phyloP scores from a whole-genome alignment of 2,888 invertebrate genomes.

The Saturnia pavonia region DNA sequence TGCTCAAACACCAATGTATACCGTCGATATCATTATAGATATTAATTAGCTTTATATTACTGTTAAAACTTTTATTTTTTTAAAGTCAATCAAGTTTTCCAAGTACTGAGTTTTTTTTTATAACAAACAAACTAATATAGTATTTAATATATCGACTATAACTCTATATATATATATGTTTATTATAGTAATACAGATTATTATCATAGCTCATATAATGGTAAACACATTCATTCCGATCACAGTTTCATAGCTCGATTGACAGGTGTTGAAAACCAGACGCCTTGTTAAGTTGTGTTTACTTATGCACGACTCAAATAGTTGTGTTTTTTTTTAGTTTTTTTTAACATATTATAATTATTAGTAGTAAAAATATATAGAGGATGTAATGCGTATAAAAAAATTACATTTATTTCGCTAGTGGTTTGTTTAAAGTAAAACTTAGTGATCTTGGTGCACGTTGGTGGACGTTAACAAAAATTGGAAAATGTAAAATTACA shows the following conservation, averaged over 20 bases:
- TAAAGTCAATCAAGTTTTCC: too few relatives aligned
- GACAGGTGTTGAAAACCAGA: constrained; percentile 24
- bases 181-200: not conserved
- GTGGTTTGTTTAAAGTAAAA: too few relatives aligned
- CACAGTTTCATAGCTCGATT: constrained; percentile 20
- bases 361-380: not conserved
- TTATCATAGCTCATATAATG: not conserved
- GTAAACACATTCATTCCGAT: constrained; percentile 19
- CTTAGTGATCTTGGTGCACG: too few relatives aligned
- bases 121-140: too few relatives aligned
- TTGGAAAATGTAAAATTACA: too few relatives aligned
- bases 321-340: not conserved
- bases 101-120: too few relatives aligned
- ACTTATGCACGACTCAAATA: constrained; percentile 2
- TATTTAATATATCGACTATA: not conserved
- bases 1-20: too few relatives aligned
- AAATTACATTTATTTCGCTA: not conserved
- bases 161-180: not conserved
- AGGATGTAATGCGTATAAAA: not conserved
- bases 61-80: not conserved
- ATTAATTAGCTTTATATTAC: too few relatives aligned
- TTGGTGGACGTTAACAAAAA: too few relatives aligned
- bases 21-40: too few relatives aligned
- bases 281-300: constrained; percentile 19
- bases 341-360: not conserved